Evolutionary conservation across 2,888 invertebrate genomes (phyloP).

Genomic region (Ectobius pallidus): DNA sequence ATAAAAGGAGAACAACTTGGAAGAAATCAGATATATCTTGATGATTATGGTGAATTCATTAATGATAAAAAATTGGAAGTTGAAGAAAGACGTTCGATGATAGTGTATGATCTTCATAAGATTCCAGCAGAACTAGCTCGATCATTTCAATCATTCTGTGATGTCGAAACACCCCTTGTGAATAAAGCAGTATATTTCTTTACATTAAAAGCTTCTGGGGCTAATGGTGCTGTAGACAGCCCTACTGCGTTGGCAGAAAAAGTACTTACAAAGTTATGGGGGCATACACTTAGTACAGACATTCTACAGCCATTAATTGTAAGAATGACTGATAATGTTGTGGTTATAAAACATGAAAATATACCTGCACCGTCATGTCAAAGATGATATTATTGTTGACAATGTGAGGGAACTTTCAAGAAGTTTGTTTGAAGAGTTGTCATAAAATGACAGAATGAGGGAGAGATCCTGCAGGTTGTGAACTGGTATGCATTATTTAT

Average conservation of each 20-base stretch:
- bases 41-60: constrained; percentile 1
- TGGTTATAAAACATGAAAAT: constrained; percentile 1
- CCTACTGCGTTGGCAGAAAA: background rate
- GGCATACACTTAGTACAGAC: background rate
- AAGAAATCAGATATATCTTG: background rate
- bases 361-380: background rate
- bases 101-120: constrained; percentile 18
- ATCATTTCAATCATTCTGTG: constrained; percentile 24
- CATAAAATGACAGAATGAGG: background rate
- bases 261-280: background rate
- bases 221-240: background rate
- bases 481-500: background rate
- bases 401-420: background rate
- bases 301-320: background rate
- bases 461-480: background rate
- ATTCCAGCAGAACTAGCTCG: background rate
- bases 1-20: background rate
- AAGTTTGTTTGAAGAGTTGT: background rate
- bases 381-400: background rate
- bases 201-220: background rate
- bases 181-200: constrained; percentile 10
- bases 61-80: background rate
- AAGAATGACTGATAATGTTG: background rate
- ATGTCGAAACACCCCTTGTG: background rate
- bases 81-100: background rate